Conservation (phyloP, 2,797 vertebrate genomes). For the Adrianichthys oophorus region DNA sequence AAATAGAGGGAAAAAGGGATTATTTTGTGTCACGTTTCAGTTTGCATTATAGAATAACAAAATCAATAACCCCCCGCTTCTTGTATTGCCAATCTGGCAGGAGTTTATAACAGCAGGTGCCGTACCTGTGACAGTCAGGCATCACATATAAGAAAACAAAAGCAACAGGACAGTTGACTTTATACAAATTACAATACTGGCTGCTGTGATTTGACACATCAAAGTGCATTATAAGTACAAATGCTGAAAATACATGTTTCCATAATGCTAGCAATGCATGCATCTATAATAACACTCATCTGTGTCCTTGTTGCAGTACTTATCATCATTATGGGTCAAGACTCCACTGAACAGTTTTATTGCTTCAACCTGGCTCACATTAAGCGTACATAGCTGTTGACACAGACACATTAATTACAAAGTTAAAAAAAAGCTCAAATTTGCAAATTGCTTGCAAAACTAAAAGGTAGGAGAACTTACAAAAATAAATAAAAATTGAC, state of each 20-base stretch:
- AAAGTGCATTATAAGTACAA: no score
- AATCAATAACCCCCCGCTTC: conserved; percentile 23
- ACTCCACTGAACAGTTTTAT: neutral
- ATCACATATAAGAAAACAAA: conserved; percentile 1
- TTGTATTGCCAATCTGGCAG: neutral
- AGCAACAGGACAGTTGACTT: neutral
- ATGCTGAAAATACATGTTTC: neutral
- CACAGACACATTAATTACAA: neutral
- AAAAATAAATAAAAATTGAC: no score
- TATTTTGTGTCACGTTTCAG: conserved; percentile 10
- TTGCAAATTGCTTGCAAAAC: neutral
- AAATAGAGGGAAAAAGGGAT: conserved; percentile 3
- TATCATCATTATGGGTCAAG: neutral
- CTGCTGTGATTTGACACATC: neutral
- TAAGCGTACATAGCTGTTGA: neutral
- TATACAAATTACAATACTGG: neutral
- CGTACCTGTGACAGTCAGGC: conserved; percentile 13
- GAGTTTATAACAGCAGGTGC: conserved; percentile 13
- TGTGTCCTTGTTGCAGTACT: neutral
- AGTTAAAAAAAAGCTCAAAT: neutral
- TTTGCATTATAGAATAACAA: conserved; percentile 12
- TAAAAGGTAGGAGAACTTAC: no score
- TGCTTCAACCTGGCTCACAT: neutral
- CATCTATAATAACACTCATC: neutral
- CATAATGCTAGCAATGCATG: neutral